Evolutionary conservation across 2,113 vertebrate species (phyloP), one percentile per base, ranked within the genome.

Genomic region (Eira barbara): DNA sequence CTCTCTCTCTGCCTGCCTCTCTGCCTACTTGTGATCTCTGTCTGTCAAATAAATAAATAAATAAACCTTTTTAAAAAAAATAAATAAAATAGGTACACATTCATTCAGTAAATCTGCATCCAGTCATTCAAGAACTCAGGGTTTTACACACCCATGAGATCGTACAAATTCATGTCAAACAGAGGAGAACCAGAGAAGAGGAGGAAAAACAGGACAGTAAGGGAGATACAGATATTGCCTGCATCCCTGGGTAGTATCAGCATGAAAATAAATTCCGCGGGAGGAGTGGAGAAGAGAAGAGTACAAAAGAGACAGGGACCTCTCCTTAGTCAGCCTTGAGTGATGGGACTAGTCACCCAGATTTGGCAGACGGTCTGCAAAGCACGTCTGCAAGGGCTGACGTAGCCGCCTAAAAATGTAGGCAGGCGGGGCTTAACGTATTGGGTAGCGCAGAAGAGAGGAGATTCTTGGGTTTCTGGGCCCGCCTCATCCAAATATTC

Each of bases 401-500:
- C 59, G 49, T 69, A 79, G 78, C 55, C 47, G 45, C 89, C 59
- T 27, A 11, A 74, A 91, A 47, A 31, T 1, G n/a, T 59, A n/a
- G 65, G 49, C 63, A 47, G 97, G 97, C 90, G 63, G 94, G 71
- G 78, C 83, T 55, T 61, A 13, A 67, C 9, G n/a, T 39, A 47
- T 7, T 0, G 61, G 55, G 65, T 73, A 59, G 42, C 52, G 11
- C 18, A 17, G 36, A 45, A 21, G 3, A 10, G 21, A 88, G 93
- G 42, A 65, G 90, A 97, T 97, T 89, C 42, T 98, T 96, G 84
- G 97, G 95, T 98, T 98, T 95, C 91, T 93, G 94, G 49, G 98
- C 98, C 98, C 94, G 93, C 93, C 74, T 96, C 95, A 94, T 39
- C 78, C 93, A 94, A 91, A 95, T 91, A 74, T 71, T 92, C 86